Evolutionary conservation across 2,797 vertebrate genomes (phyloP).

Genomic region (Coranthus polyacanthus): DNA sequence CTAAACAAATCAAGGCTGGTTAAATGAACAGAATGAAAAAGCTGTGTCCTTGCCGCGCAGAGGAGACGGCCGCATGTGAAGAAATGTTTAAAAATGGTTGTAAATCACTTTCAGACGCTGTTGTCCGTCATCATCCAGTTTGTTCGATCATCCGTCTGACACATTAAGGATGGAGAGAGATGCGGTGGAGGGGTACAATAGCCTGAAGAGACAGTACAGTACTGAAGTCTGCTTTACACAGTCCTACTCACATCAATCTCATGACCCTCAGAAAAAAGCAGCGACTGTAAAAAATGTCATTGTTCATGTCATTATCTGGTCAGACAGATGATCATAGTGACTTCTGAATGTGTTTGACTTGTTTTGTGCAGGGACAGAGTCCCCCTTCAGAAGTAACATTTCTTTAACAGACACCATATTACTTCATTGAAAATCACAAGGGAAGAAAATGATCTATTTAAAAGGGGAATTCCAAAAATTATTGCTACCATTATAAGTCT

Average conservation of each 20-base stretch:
- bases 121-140: slow-evolving; percentile 44
- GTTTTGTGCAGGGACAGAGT: background rate
- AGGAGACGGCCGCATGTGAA: slow-evolving; percentile 16
- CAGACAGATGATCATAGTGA: slow-evolving; percentile 1
- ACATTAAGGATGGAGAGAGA: slow-evolving; percentile 21
- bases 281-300: slow-evolving; percentile 10
- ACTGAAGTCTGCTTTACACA: background rate
- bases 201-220: background rate
- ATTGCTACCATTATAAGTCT: no score
- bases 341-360: slow-evolving; percentile 5
- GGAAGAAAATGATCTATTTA: slow-evolving; percentile 13
- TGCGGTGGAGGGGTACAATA: background rate
- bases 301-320: slow-evolving; percentile 9
- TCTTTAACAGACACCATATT: slow-evolving; percentile 17
- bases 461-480: no score
- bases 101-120: slow-evolving; percentile 33
- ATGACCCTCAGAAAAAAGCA: background rate
- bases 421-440: slow-evolving; percentile 10
- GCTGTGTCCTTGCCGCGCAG: slow-evolving; percentile 27
- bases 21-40: slow-evolving; percentile 50
- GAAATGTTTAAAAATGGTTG: slow-evolving; percentile 36
- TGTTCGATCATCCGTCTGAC: slow-evolving; percentile 39
- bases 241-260: slow-evolving; percentile 9
- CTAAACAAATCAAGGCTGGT: slow-evolving; percentile 56
- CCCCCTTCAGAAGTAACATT: slow-evolving; percentile 13